These are phyloP conservation scores for Balanococcus diminutus DNA, from an alignment of 2,888 invertebrate genomes.

Conservation along the genomic window DNA sequence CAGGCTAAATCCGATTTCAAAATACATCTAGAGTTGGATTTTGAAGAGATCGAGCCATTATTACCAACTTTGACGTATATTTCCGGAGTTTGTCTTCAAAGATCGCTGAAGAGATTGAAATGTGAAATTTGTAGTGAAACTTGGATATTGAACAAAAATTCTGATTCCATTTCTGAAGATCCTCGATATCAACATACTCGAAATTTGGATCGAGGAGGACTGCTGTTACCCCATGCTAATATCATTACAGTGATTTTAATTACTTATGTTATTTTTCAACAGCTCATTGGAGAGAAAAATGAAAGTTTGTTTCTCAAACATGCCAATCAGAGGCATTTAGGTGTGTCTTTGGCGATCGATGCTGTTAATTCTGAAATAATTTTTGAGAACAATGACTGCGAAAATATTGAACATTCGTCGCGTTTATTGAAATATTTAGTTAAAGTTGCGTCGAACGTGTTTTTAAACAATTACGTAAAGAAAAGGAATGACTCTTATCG, in stretches of 20 bases:
- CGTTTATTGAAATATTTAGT: too few species aligned
- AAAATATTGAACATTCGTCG: too few species aligned
- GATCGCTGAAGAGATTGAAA: not conserved
- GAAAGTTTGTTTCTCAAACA: too few species aligned
- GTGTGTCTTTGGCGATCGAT: too few species aligned
- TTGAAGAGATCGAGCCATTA: not conserved
- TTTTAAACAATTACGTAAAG: too few species aligned
- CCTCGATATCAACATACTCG: not conserved
- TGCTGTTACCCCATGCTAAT: not conserved
- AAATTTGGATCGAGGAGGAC: not conserved
- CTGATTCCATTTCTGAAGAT: too few species aligned
- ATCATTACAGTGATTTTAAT: not conserved
- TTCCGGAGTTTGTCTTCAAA: not conserved
- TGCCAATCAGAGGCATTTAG: too few species aligned
- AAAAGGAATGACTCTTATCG: too few species aligned
- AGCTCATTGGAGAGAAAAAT: not conserved
- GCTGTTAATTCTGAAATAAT: too few species aligned
- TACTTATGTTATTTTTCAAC: not conserved
- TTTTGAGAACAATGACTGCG: too few species aligned
- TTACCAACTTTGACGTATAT: not conserved
- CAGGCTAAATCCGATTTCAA: too few species aligned
- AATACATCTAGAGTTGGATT: not conserved
- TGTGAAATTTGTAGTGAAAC: not conserved
- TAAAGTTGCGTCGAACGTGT: too few species aligned
- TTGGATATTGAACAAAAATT: not conserved